These are phyloP conservation scores for Sarcophaga bullata DNA, from an alignment of 1,140 invertebrate species.

Conservation along the genomic window DNA sequence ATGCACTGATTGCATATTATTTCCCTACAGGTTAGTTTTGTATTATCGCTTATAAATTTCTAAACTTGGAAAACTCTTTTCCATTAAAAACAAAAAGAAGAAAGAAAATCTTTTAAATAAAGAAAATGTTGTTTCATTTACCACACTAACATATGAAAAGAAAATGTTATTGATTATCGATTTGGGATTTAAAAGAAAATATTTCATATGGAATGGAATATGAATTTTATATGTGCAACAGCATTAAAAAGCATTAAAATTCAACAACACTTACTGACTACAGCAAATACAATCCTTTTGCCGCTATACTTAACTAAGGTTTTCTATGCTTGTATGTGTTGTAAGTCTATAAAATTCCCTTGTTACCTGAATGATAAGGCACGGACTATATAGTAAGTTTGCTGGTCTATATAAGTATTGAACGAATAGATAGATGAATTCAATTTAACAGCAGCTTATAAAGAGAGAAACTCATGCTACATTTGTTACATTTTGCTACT, in stretches of 20 bases:
- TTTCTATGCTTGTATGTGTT: too few species aligned
- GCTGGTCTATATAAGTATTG: not conserved
- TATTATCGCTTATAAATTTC: too few species aligned
- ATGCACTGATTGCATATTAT: too few species aligned
- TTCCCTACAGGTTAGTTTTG: too few species aligned
- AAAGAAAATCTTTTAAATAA: too few species aligned
- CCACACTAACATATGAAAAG: too few species aligned
- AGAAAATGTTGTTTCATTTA: too few species aligned
- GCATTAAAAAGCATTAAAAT: not conserved
- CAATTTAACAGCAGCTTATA: conserved; percentile 15
- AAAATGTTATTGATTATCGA: conserved; percentile 22
- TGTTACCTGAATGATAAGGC: not conserved
- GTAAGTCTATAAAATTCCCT: conserved; percentile 6
- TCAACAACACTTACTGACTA: not conserved
- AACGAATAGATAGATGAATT: not conserved
- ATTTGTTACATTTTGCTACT: not conserved
- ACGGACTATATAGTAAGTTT: not conserved
- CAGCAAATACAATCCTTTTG: not conserved
- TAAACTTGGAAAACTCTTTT: too few species aligned
- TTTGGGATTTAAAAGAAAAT: not conserved
- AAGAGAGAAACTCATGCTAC: not conserved
- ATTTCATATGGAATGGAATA: not conserved
- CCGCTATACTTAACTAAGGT: not conserved
- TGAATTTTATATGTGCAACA: not conserved
- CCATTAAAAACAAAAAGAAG: too few species aligned